Conservation (phyloP, 2,797 vertebrate genomes). For the Hyperoplus lanceolatus region DNA sequence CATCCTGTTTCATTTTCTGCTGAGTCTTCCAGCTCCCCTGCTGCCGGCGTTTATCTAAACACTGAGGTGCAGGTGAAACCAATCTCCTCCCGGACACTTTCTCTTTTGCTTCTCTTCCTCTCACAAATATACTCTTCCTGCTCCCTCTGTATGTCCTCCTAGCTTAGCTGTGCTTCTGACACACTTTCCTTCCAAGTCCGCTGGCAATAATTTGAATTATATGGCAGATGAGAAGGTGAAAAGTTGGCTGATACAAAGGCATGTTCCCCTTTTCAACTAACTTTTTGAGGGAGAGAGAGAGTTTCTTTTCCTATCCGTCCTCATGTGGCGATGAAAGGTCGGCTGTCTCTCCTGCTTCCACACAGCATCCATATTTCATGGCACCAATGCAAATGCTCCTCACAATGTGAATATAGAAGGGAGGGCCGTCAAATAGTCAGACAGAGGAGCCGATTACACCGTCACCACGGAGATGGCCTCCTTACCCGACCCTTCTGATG, state of each 20-base stretch:
- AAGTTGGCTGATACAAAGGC: slow-evolving; percentile 34
- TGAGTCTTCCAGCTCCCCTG: slow-evolving; percentile 59
- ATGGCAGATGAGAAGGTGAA: slow-evolving; percentile 36
- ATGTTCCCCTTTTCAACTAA: slow-evolving; percentile 35
- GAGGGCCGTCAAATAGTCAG: slow-evolving; percentile 62
- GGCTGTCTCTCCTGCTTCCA: slow-evolving; percentile 41
- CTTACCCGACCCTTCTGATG: slow-evolving; percentile 26
- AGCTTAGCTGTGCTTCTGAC: slow-evolving; percentile 37
- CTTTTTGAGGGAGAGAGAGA: slow-evolving; percentile 19
- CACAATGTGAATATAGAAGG: slow-evolving; percentile 71
- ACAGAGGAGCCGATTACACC: not conserved
- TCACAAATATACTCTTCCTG: not conserved
- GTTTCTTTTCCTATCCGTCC: slow-evolving; percentile 37
- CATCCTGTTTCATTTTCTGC: slow-evolving; percentile 67
- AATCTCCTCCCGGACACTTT: slow-evolving; percentile 55
- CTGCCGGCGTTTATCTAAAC: slow-evolving; percentile 67
- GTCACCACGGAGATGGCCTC: slow-evolving; percentile 39
- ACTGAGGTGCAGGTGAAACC: slow-evolving; percentile 70
- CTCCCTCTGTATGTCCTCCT: slow-evolving; percentile 10
- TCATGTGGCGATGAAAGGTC: slow-evolving; percentile 66
- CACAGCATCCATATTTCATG: slow-evolving; percentile 75
- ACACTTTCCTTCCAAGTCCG: slow-evolving; percentile 46
- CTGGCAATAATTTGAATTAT: slow-evolving; percentile 45
- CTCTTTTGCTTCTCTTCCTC: slow-evolving; percentile 30
- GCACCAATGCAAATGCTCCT: slow-evolving; percentile 62